Base-by-base conservation (phyloP, 64 coral and sea anemone species). In the Pocillopora damicornis region DNA sequence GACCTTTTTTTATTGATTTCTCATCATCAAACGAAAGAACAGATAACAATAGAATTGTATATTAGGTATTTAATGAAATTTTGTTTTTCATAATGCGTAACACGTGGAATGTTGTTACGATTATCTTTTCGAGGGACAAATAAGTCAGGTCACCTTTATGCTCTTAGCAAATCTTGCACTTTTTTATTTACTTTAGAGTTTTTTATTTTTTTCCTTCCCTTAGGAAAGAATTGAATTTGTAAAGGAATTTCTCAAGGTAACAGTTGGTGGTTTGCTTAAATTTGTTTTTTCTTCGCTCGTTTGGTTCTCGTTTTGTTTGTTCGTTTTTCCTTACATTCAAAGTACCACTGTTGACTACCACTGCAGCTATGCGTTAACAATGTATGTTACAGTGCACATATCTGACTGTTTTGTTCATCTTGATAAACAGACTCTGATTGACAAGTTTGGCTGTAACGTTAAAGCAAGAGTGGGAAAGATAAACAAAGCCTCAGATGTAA, bases 381-480 rank as follows among this genome's bases (percentile, higher is more conserved):
- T 67, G 17, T 22, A 71, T 23, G 20, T 71, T 71, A 5, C 0
- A 10, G 2, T 22, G 17, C 5, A n/a, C 23, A 17, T 63, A 17
- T 63, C 1, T 63, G 6, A 71, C 8, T 11, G 9, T 71, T 20
- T 11, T 1, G 10, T 59, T 74, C 11, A 25, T 59, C 75, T 75
- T 60, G 9, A 11, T 79, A 62, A 16, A 13, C 82, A 92, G 90
- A 35, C 76, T 59, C 60, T 92, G 61, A 74, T 92, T 75, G 83
- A 92, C 20, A 76, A 86, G 42, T 92, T 87, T 80, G 90, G 84
- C 12, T 76, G 61, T 20, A 86, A 67, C 66, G 82, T 86, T 7
- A 87, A 80, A 34, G 62, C 63, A 17, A 63, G 63, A 23, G 90
- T 92, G 37, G 90, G 75, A 0, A 87, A 86, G 72, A 45, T 79